Percentiles rank a stretch among this genome's conserved stretches.
These are phyloP conservation scores for Neocloeon triangulifer DNA, from an alignment of 1,140 invertebrate species.

Conservation along the genomic window DNA sequence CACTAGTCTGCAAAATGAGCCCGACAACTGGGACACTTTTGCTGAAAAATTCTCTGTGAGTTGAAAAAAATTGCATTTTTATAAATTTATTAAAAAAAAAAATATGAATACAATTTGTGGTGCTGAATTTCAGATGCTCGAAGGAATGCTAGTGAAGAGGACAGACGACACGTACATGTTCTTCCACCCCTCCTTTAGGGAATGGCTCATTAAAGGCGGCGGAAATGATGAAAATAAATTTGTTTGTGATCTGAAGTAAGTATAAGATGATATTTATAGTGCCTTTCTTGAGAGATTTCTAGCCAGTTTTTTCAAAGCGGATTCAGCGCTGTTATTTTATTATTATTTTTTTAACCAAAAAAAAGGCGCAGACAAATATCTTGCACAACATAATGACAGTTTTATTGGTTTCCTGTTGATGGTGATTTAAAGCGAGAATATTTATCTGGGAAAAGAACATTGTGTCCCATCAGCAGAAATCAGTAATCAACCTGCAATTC, in stretches of 20 bases:
- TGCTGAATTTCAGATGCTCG: conserved; percentile 26
- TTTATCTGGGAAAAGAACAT: no score
- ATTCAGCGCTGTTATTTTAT: neutral
- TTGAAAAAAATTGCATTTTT: no score
- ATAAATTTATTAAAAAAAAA: neutral
- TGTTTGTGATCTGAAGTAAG: conserved; percentile 40
- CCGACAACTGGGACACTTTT: no score
- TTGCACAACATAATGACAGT: no score
- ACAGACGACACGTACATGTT: conserved; percentile 89
- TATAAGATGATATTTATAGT: conserved; percentile 2
- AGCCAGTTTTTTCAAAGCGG: neutral
- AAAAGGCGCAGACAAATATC: no score
- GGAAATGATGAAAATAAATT: conserved; percentile 78
- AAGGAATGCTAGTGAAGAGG: conserved; percentile 68
- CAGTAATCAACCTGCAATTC: no score
- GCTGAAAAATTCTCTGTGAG: no score
- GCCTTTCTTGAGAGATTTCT: neutral
- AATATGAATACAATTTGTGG: no score
- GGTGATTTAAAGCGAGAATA: no score
- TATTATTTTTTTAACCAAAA: no score
- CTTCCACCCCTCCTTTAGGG: conserved; percentile 88
- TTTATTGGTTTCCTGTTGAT: no score
- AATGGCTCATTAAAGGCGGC: conserved; percentile 82
- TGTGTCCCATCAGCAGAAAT: no score
- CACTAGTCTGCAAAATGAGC: conserved; percentile 55